A percentile compares a stretch with the other conserved stretches of the same genome.
phyloP scores from a whole-genome alignment of 2,113 vertebrate species.

The Hipposideros armiger region DNA sequence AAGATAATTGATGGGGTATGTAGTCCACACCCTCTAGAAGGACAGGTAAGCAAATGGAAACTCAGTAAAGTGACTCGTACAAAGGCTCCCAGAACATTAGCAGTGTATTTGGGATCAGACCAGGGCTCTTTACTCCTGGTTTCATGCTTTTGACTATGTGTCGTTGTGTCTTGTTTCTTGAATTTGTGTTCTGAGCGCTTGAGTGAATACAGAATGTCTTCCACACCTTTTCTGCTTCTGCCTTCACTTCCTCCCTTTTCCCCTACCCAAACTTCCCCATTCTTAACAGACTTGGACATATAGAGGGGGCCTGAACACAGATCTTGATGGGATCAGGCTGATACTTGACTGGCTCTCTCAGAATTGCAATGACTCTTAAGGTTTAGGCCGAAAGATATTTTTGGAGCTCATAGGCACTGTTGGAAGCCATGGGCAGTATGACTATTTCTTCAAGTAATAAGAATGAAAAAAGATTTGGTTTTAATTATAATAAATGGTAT shows the following conservation, averaged over 20 bases:
- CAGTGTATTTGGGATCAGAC: neutral
- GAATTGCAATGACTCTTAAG: neutral
- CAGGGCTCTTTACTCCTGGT: neutral
- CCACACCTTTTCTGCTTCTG: neutral
- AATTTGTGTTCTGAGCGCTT: neutral
- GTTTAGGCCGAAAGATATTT: neutral
- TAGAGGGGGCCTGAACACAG: neutral
- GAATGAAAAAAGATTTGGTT: neutral
- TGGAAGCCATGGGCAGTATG: neutral
- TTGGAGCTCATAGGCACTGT: neutral
- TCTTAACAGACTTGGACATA: neutral
- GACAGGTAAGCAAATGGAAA: neutral
- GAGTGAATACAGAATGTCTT: neutral
- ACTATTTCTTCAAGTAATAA: neutral
- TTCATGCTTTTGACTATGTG: neutral
- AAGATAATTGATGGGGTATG: neutral
- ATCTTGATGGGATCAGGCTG: neutral
- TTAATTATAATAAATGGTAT: neutral
- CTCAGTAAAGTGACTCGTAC: neutral
- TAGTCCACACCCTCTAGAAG: neutral
- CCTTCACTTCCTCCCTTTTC: neutral
- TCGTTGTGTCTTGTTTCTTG: neutral
- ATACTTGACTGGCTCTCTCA: neutral
- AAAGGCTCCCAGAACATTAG: neutral
- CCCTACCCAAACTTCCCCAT: neutral